Evolutionary conservation across 2,797 vertebrate species (phyloP).

Genomic region (Falco columbarius): DNA sequence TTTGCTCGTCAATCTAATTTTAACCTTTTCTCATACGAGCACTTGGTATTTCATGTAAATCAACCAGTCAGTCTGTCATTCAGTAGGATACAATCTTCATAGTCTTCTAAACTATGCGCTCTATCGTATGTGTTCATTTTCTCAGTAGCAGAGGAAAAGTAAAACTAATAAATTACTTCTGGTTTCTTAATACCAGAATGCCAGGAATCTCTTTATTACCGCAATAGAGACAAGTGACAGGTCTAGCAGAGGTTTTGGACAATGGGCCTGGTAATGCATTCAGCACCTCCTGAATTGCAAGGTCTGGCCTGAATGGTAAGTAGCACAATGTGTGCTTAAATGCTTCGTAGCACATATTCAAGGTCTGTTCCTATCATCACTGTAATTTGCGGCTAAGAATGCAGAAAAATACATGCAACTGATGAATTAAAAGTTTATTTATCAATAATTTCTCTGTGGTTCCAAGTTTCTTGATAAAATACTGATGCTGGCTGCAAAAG

Average conservation of each 20-base stretch:
- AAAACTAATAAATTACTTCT: constrained; percentile 73
- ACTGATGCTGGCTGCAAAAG: neutral
- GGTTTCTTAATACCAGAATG: constrained; percentile 73
- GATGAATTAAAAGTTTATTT: neutral
- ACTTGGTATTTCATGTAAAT: constrained; percentile 80
- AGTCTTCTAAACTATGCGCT: constrained; percentile 57
- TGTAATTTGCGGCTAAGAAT: constrained; percentile 7
- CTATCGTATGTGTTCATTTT: constrained; percentile 52
- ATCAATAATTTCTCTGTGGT: neutral
- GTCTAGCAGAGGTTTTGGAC: constrained; percentile 68
- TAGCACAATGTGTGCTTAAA: constrained; percentile 1
- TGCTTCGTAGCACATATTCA: neutral
- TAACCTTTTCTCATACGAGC: constrained; percentile 81
- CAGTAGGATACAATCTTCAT: constrained; percentile 72
- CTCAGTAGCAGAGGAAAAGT: constrained; percentile 65
- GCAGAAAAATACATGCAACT: neutral
- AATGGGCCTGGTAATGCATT: constrained; percentile 56
- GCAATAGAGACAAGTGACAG: constrained; percentile 68
- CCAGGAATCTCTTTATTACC: constrained; percentile 72
- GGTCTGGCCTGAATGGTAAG: constrained; percentile 74
- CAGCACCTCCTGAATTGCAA: constrained; percentile 75
- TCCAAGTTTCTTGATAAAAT: neutral
- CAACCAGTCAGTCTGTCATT: constrained; percentile 89
- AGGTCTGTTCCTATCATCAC: constrained; percentile 11
- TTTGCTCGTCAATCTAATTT: constrained; percentile 86